Percentiles rank a stretch among this genome's conserved stretches.
phyloP scores from a whole-genome alignment of 2,113 vertebrate species.

The Rhagologus leucostigma region DNA sequence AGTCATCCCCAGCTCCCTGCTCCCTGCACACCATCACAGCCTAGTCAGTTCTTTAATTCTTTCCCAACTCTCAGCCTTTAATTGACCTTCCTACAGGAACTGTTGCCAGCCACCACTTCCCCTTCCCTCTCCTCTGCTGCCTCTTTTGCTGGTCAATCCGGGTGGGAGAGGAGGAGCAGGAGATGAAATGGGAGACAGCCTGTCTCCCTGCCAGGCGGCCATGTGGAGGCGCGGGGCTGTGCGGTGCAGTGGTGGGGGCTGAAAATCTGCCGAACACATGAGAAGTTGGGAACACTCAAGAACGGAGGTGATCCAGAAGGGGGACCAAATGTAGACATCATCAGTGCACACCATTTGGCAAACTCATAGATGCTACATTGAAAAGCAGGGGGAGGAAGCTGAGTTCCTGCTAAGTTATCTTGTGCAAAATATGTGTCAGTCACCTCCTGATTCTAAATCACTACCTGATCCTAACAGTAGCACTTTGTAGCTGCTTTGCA shows the following conservation, averaged over 20 bases:
- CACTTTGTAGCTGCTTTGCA: neutral
- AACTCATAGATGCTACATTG: neutral
- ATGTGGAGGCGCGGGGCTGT: neutral
- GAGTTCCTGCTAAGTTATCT: neutral
- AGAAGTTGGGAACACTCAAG: neutral
- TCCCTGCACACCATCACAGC: neutral
- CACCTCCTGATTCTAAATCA: neutral
- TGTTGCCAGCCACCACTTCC: neutral
- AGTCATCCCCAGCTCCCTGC: neutral
- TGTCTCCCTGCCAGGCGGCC: neutral
- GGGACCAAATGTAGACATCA: neutral
- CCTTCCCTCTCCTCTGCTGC: neutral
- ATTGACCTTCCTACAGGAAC: neutral
- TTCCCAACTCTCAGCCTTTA: neutral
- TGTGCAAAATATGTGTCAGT: neutral
- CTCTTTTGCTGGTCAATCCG: neutral
- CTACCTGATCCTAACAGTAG: neutral
- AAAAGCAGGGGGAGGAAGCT: neutral
- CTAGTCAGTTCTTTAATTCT: neutral
- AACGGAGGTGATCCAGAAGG: neutral
- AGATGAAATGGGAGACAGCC: neutral
- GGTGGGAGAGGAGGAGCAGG: neutral
- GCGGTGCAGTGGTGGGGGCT: rapidly evolving
- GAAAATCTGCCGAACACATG: constrained; percentile 16
- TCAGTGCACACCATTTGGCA: neutral